phyloP scores from a whole-genome alignment of 2,888 invertebrate species.

The Hedychridium roseum region DNA sequence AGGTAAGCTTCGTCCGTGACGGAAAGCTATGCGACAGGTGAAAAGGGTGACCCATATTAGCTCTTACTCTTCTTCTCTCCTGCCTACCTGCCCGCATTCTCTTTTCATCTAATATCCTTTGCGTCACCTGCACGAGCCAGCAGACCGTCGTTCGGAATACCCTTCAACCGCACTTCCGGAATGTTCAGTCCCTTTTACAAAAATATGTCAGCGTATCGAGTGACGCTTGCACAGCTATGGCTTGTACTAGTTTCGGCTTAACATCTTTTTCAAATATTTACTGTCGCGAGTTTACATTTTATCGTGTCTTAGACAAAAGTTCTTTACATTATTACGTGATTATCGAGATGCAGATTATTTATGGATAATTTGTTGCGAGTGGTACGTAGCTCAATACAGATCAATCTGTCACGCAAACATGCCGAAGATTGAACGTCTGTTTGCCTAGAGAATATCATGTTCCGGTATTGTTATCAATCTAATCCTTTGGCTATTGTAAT shows the following conservation, averaged over 20 bases:
- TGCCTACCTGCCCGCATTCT: constrained; percentile 13
- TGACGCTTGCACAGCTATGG: neutral
- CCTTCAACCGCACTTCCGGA: no score
- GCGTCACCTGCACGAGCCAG: constrained; percentile 12
- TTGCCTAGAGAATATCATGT: neutral
- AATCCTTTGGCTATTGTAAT: constrained; percentile 17
- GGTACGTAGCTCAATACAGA: neutral
- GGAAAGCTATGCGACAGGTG: constrained; percentile 40
- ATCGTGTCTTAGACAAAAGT: no score
- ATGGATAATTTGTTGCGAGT: neutral
- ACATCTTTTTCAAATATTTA: no score
- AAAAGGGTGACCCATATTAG: constrained; percentile 39
- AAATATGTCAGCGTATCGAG: neutral
- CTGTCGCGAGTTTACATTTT: no score
- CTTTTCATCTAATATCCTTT: neutral
- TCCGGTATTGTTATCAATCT: neutral
- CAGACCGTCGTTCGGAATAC: constrained; percentile 3
- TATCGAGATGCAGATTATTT: no score
- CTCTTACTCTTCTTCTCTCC: constrained; percentile 19
- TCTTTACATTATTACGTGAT: no score
- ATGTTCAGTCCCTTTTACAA: no score
- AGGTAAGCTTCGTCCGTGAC: constrained; percentile 28
- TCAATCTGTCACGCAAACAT: neutral
- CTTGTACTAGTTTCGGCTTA: no score
- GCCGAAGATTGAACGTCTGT: neutral